These are phyloP conservation scores for Drosophila anceps DNA, from an alignment of 2,888 invertebrate species.

Conservation along the genomic window DNA sequence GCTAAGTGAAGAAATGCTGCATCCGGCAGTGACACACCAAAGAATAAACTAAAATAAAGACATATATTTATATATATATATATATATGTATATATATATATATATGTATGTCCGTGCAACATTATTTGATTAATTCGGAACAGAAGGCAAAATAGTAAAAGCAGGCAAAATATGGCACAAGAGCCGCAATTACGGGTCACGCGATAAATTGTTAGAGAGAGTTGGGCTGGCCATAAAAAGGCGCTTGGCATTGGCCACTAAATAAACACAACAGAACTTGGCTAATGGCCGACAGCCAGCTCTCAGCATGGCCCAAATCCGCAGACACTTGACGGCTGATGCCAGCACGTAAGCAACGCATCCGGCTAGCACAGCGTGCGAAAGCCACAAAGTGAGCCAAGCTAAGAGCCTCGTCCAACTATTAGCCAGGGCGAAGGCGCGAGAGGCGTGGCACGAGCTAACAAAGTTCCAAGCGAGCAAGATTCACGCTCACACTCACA, in stretches of 20 bases:
- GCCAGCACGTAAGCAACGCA: slow-evolving; percentile 63
- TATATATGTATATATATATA: slow-evolving; percentile 5
- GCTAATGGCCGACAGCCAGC: slow-evolving; percentile 52
- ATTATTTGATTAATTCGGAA: slow-evolving; percentile 74
- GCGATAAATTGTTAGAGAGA: slow-evolving; percentile 46
- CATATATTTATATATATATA: neutral
- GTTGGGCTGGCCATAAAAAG: slow-evolving; percentile 55
- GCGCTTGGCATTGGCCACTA: slow-evolving; percentile 60
- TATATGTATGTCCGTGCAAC: slow-evolving; percentile 27
- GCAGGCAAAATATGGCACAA: slow-evolving; percentile 57
- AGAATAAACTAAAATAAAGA: slow-evolving; percentile 5
- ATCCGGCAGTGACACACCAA: slow-evolving; percentile 57
- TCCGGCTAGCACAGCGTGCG: slow-evolving; percentile 58
- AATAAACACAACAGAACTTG: slow-evolving; percentile 63
- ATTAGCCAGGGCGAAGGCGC: slow-evolving; percentile 3
- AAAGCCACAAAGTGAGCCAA: slow-evolving; percentile 33
- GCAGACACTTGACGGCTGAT: slow-evolving; percentile 70
- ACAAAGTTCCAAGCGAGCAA: slow-evolving; percentile 65
- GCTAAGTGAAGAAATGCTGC: slow-evolving; percentile 59
- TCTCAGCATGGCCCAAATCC: slow-evolving; percentile 70
- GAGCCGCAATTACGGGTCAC: slow-evolving; percentile 76
- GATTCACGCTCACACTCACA: slow-evolving; percentile 24
- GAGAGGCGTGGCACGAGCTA: slow-evolving; percentile 49
- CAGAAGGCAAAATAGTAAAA: slow-evolving; percentile 30
- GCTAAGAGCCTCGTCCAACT: slow-evolving; percentile 1